These are phyloP conservation scores for Orthosia cruda DNA, from an alignment of 2,888 invertebrate species.

Conservation along the genomic window DNA sequence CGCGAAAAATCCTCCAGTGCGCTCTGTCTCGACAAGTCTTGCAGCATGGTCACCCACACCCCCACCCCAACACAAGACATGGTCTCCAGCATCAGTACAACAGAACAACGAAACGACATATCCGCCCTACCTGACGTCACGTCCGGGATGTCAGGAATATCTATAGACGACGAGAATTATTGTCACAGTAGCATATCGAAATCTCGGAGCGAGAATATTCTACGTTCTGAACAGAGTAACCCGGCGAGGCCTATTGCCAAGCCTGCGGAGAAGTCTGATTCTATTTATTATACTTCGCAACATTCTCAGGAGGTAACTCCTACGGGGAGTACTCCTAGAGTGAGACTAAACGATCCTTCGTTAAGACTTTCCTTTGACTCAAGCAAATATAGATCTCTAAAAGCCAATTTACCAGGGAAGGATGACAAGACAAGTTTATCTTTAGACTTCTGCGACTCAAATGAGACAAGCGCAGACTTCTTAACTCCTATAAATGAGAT, in stretches of 20 bases:
- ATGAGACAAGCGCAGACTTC: conserved; percentile 90
- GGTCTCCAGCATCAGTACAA: conserved; percentile 90
- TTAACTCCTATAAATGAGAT: conserved; percentile 90
- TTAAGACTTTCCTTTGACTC: conserved; percentile 87
- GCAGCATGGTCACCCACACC: conserved; percentile 88
- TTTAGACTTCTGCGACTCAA: conserved; percentile 89
- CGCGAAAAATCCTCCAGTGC: conserved; percentile 89
- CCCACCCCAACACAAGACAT: conserved; percentile 91
- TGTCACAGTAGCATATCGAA: conserved; percentile 89
- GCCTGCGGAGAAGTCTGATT: conserved; percentile 86
- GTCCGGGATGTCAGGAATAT: conserved; percentile 90
- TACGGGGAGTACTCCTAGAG: conserved; percentile 83
- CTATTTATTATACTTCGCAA: conserved; percentile 89
- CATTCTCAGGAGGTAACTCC: conserved; percentile 89
- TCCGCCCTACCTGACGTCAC: conserved; percentile 88
- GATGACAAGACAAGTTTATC: conserved; percentile 88
- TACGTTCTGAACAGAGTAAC: conserved; percentile 87
- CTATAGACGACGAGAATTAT: conserved; percentile 89
- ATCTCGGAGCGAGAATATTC: conserved; percentile 89
- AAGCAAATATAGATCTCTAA: conserved; percentile 85
- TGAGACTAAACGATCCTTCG: conserved; percentile 85
- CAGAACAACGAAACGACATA: conserved; percentile 88
- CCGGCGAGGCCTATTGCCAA: conserved; percentile 78
- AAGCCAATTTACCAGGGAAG: conserved; percentile 78
- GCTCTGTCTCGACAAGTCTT: conserved; percentile 89